A percentile compares a stretch with the other conserved stretches of the same genome.
phyloP scores from a whole-genome alignment of 2,888 invertebrate genomes.

The Leptopterna dolabrata region DNA sequence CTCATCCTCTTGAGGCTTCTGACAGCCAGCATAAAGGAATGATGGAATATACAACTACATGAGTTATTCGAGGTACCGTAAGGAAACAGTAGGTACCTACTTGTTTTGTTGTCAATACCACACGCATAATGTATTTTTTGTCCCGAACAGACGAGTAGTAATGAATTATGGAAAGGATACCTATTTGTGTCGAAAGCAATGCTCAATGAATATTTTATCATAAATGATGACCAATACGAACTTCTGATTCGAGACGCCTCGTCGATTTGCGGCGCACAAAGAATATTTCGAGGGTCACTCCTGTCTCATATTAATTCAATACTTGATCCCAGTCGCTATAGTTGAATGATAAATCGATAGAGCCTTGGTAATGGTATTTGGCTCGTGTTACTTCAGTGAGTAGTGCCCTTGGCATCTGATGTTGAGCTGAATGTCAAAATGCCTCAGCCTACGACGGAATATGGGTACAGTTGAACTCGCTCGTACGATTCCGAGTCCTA shows the following conservation, averaged over 20 bases:
- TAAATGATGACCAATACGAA: not conserved
- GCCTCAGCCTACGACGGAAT: not conserved
- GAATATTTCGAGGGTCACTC: not conserved
- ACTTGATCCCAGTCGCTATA: not conserved
- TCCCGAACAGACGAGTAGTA: too few species aligned
- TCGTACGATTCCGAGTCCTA: not conserved
- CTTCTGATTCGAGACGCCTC: not conserved
- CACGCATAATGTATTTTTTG: too few species aligned
- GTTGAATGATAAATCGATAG: not conserved
- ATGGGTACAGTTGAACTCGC: too few species aligned
- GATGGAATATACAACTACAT: too few species aligned
- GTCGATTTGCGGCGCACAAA: not conserved
- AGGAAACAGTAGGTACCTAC: too few species aligned
- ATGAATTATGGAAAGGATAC: too few species aligned
- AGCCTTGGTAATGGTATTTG: slow-evolving; percentile 5
- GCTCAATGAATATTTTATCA: too few species aligned
- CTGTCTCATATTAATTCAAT: not conserved
- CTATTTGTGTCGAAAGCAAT: too few species aligned
- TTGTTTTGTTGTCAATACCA: too few species aligned
- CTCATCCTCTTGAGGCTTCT: too few species aligned
- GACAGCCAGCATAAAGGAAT: too few species aligned
- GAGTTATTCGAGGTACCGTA: too few species aligned
- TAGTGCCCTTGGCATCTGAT: not conserved
- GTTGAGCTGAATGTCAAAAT: slow-evolving; percentile 4
- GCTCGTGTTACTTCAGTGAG: not conserved